Conservation (phyloP, 2,797 vertebrate genomes). For the Poecilia wingei region DNA sequence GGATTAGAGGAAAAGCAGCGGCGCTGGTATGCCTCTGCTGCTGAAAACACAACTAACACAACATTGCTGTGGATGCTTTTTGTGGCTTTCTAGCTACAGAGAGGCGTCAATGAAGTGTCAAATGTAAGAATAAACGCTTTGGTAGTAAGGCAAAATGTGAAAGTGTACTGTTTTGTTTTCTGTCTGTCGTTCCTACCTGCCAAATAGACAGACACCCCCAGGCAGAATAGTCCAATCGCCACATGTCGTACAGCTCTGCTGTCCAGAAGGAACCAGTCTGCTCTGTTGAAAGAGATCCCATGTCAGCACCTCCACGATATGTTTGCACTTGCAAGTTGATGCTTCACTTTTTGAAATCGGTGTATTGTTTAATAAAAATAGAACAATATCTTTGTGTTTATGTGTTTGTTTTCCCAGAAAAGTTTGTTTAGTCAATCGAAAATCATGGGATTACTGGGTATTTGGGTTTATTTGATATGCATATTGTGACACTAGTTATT, state of each 20-base stretch:
- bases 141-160: background rate
- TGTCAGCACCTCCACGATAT: background rate
- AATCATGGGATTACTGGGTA: conserved; percentile 17
- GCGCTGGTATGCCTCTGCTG: conserved; percentile 35
- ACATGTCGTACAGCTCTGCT: conserved; percentile 85
- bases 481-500: conserved; percentile 29
- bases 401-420: background rate
- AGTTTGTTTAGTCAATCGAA: background rate
- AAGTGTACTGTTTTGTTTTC: background rate
- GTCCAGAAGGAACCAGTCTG: conserved; percentile 90
- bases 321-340: conserved; percentile 2
- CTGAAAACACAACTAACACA: conserved; percentile 29
- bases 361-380: background rate
- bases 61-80: conserved; percentile 25
- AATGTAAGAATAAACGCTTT: conserved; percentile 1
- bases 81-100: background rate
- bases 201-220: conserved; percentile 87
- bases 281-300: conserved; percentile 76
- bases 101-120: background rate
- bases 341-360: background rate
- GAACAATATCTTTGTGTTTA: background rate
- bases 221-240: conserved; percentile 90
- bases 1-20: conserved; percentile 42
- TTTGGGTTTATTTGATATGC: background rate
- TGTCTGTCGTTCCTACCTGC: conserved; percentile 82